Percentiles rank a stretch among this genome's conserved stretches.
phyloP scores from a whole-genome alignment of 2,113 vertebrate species.

The Rhea americana region DNA sequence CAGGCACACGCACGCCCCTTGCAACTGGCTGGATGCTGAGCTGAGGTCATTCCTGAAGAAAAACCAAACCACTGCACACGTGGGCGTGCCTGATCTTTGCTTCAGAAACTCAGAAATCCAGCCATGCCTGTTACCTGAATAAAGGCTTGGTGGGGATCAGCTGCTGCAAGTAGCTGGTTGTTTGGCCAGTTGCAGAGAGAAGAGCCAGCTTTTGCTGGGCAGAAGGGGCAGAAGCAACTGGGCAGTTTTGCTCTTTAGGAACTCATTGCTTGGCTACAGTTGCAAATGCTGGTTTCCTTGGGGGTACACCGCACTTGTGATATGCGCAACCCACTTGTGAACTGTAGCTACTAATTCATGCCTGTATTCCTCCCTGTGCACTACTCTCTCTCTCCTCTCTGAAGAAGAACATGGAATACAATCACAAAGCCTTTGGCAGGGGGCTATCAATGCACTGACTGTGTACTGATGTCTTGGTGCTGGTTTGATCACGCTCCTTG shows the following conservation, averaged over 20 bases:
- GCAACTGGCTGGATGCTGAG: too few relatives aligned
- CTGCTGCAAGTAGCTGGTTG: neutral
- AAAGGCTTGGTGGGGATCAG: neutral
- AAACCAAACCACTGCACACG: too few relatives aligned
- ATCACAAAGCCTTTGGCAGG: neutral
- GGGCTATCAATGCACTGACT: neutral
- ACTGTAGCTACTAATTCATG: rapidly evolving
- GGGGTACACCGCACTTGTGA: neutral
- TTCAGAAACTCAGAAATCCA: neutral
- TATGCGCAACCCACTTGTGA: neutral
- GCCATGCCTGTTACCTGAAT: neutral
- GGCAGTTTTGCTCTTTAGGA: neutral
- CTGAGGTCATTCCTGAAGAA: too few relatives aligned
- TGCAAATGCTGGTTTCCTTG: neutral
- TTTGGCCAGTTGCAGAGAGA: neutral
- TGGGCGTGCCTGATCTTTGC: too few relatives aligned
- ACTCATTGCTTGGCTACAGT: neutral
- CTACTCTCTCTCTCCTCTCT: neutral
- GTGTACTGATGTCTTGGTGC: rapidly evolving
- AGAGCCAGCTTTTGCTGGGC: neutral
- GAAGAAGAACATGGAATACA: neutral
- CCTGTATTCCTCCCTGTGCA: neutral
- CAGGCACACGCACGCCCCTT: too few relatives aligned
- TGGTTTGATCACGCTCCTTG: neutral
- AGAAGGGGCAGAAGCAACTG: neutral